Base-by-base conservation (phyloP, 1,140 invertebrate species). In the Phymastichus coffea region DNA sequence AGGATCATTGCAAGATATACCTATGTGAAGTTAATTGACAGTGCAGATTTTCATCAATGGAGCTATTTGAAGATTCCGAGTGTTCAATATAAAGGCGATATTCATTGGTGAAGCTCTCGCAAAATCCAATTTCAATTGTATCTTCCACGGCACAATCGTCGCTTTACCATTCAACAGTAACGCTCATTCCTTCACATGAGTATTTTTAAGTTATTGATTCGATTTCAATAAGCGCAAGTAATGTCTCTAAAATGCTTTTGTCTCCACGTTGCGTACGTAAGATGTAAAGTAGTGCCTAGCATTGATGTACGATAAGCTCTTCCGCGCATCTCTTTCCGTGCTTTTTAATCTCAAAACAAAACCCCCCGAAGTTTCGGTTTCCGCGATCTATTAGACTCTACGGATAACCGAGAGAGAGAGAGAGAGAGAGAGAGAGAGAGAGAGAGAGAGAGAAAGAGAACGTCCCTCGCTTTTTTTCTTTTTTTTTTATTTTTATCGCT, bases 1-100 rank as follows among this genome's bases (percentile, higher is more conserved):
- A 20, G 17, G 57, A 59, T 37, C 48, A 59, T 49, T 41, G 46
- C 48, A 7, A 41, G 10, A 23, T 47, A 25, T 33, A 53, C 12
- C 22, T 59, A 49, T 14, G n/a, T n/a, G 44, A 46, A 53, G 53
- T 59, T 52, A 59, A 59, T 52, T 59, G 47, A 52, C 57, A 44
- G 52, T 52, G 40, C 47, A 33, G n/a, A 33, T 59, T 59, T n/a
- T 30, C 15, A 14, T 8, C 15, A 37, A 43, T 20, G 53, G 40
- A 26, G 20, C 44, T 52, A 22, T 15, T 37, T 59, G 19, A 9
- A 52, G 10, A 43, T 44, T 22, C 52, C 52, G 57, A 59, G 48
- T 59, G 43, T 48, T 59, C 26, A 59, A 52, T 59, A 52, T 48
- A 59, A 44, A 10, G 25, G 28, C 28, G 23, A 7, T 37, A 44